Base-by-base conservation (phyloP, 2,888 invertebrate species). In the Stenoptilia bipunctidactyla region DNA sequence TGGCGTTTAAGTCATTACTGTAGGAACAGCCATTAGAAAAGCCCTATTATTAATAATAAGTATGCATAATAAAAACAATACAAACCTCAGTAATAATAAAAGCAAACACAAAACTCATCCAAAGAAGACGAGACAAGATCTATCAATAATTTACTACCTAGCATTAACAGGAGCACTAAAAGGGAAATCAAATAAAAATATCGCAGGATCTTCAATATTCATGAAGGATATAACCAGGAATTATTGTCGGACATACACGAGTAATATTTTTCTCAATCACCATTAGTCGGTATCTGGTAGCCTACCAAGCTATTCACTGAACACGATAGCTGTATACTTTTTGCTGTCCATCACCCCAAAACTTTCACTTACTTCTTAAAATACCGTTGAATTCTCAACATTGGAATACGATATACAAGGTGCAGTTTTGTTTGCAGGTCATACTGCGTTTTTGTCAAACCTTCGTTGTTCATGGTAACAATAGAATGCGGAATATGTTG, bases 261-360 rank as follows among this genome's bases (percentile, higher is more conserved):
- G 66, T 73, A 67, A 79, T 82, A 82, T 82, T 83, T 83, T 83
- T 82, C 80, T 73, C 77, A 82, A 83, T 83, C 82, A 80, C 76
- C 82, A 83, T 83, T 83, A 83, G 77, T 73, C 61, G 66, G 72
- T 82, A 80, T 83, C 80, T 74, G 65, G 61, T 65, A 65, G 62
- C 68, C 70, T 72, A 68, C 75, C 65, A 67, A 68, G 69, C 75
- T 71, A 74, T 75, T 69, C 67, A 66, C 58, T 61, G 55, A 56
- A 56, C 49, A 53, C 61, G 58, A 70, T 73, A 71, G 58, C 64
- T 53, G 49, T 53, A 52, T 58, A 54, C 57, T 52, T 54, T 53
- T 51, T 51, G 52, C 44, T 13, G 8, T 41, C 53, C 57, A 58
- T 47, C 60, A 65, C 53, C 53, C 67, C 51, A 65, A 72, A 69